These are phyloP conservation scores for Chaetorhynchus papuensis DNA, from an alignment of 2,113 vertebrate genomes.

Conservation along the genomic window DNA sequence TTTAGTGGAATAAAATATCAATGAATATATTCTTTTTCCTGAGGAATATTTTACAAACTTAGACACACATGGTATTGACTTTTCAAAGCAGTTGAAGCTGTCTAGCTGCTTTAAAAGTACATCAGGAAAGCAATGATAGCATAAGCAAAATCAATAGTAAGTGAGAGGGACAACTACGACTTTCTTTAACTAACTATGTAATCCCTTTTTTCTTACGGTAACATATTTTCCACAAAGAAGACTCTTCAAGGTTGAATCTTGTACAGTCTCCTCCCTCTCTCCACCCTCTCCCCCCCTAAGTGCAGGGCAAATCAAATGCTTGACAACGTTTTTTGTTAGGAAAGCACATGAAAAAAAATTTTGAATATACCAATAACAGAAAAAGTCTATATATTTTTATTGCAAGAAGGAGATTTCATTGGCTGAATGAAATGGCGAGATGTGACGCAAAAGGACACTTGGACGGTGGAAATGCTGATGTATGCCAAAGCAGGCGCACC, in stretches of 20 bases:
- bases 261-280: not conserved
- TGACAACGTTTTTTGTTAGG: conserved; percentile 49
- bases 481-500: conserved; percentile 69
- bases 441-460: conserved; percentile 88
- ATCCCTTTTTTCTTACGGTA: not conserved
- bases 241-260: conserved; percentile 14
- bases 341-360: conserved; percentile 20
- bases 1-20: not conserved
- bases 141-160: not conserved
- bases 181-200: not conserved
- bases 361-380: conserved; percentile 77
- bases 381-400: conserved; percentile 78
- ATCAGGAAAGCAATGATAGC: not conserved
- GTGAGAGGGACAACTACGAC: not conserved
- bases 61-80: not conserved
- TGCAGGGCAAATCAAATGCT: not conserved
- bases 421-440: conserved; percentile 89
- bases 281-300: accelerated
- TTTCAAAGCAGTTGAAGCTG: not conserved
- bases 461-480: conserved; percentile 77
- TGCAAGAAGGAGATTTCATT: conserved; percentile 75
- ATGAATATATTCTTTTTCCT: not conserved
- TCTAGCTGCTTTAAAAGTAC: not conserved
- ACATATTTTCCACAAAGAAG: conserved; percentile 21
- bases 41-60: not conserved